Base-by-base conservation (phyloP, 1,140 invertebrate genomes). In the Bombyx mandarina region DNA sequence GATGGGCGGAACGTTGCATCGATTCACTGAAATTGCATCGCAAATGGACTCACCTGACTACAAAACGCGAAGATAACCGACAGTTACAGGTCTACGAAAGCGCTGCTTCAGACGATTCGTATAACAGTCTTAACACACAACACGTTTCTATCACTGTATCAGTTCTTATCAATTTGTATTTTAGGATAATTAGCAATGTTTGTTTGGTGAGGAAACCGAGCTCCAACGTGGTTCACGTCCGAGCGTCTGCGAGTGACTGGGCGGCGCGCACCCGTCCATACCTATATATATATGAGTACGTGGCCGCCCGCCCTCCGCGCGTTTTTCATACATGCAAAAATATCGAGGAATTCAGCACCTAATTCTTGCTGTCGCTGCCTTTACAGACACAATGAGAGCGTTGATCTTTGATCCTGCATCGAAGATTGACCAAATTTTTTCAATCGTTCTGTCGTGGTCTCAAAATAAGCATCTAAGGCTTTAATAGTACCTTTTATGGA, bases 321-420 rank as follows among this genome's bases (percentile, higher is more conserved):
- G 61, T 64, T 78, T 18, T 77, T 75, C 65, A 67, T 70, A 68
- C 65, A 71, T 71, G 78, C 77, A 79, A 86, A 86, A 85, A 85
- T 85, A 86, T 75, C 73, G 65, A 71, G 77, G 81, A 86, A 83
- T 86, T 66, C 66, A 71, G 69, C 75, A 75, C 79, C 77, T 77
- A 83, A 86, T 85, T 86, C 75, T 73, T 75, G 71, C 79, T 85
- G 82, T 82, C 80, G 77, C 79, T 83, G 79, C 70, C 73, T 73
- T 71, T 69, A 57, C 68, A 71, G 75, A 75, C 76, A 82, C 83
- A 85, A 85, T 83, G 83, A 65, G 83, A 82, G 75, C 83, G 71
- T 86, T 86, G 83, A 85, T 86, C 82, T 78, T 72, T 70, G 46
- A 56, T 56, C 52, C 57, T 78, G 78, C 77, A 79, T 70, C 57